Conservation (phyloP, 23 tunicate species). For the Pegea sp. region DNA sequence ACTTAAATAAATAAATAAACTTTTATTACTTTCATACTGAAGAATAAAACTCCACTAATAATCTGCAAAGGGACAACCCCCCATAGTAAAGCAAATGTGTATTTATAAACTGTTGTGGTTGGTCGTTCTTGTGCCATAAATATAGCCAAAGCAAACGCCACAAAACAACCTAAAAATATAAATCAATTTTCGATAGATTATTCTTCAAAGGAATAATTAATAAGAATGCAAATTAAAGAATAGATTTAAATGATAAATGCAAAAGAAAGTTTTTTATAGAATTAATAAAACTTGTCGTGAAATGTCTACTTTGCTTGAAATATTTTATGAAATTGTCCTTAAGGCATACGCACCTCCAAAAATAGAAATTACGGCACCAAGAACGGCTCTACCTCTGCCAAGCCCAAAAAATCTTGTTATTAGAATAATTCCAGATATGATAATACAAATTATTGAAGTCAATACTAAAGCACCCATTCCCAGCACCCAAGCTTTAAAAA, state of each 20-base stretch:
- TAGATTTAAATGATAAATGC: too few species aligned
- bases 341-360: conserved; percentile 66
- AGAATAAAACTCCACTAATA: conserved; percentile 24
- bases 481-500: conserved; percentile 45
- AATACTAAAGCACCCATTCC: conserved; percentile 39
- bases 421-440: conserved; percentile 36
- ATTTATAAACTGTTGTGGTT: conserved; percentile 12
- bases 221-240: too few species aligned
- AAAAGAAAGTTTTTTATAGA: too few species aligned
- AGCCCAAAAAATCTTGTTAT: conserved; percentile 47
- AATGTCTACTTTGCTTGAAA: too few species aligned
- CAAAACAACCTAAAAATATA: conserved; percentile 17
- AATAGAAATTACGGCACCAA: conserved; percentile 48
- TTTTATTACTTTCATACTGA: conserved; percentile 42
- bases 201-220: too few species aligned
- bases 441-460: conserved; percentile 44
- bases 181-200: neutral
- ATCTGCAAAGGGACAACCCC: conserved; percentile 16
- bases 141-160: conserved; percentile 20
- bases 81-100: conserved; percentile 58
- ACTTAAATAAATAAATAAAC: too few species aligned
- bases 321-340: too few species aligned
- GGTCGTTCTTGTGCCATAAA: conserved; percentile 37
- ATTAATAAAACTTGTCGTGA: too few species aligned
- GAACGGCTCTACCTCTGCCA: conserved; percentile 45